Percentiles rank a stretch among this genome's conserved stretches.
These are phyloP conservation scores for Meloidogyne exigua DNA, from an alignment of 1,140 invertebrate species.

Conservation along the genomic window DNA sequence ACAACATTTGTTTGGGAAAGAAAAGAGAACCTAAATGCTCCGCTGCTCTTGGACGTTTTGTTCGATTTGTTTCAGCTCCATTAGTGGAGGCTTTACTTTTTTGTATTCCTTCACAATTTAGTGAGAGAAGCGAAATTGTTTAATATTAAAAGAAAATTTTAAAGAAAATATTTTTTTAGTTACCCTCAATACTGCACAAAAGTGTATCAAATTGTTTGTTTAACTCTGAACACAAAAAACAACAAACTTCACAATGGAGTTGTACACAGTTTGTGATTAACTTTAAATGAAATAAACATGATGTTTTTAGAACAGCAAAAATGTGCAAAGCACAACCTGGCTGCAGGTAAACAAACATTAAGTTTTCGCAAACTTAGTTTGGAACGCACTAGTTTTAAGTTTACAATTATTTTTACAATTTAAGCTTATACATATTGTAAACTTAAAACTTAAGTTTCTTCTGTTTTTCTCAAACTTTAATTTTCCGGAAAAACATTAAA, in stretches of 20 bases:
- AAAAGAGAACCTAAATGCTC: constrained; percentile 43
- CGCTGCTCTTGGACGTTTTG: constrained; percentile 55
- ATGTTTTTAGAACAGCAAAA: neutral
- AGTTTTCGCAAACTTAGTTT: neutral
- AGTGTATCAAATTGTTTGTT: constrained; percentile 34
- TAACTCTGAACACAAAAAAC: neutral
- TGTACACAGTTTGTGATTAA: constrained; percentile 44
- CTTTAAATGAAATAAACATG: constrained; percentile 19
- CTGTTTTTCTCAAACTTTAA: neutral
- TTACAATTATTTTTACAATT: neutral
- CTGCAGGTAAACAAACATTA: constrained; percentile 23
- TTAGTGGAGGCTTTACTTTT: constrained; percentile 56
- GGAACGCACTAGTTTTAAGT: too few relatives aligned
- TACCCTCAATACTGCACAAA: constrained; percentile 39
- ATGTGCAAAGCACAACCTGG: neutral
- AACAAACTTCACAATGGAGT: constrained; percentile 29
- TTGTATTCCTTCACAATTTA: constrained; percentile 30
- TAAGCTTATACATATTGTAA: neutral
- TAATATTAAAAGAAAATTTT: neutral
- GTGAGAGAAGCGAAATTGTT: neutral
- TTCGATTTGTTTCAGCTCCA: constrained; percentile 45
- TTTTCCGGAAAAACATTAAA: too few relatives aligned
- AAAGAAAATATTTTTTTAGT: neutral
- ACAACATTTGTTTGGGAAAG: neutral
- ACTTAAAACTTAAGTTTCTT: too few relatives aligned